A percentile compares a stretch with the other conserved stretches of the same genome.
Evolutionary conservation across 2,797 vertebrate genomes (phyloP).

Genomic region (Taenioides sp.): DNA sequence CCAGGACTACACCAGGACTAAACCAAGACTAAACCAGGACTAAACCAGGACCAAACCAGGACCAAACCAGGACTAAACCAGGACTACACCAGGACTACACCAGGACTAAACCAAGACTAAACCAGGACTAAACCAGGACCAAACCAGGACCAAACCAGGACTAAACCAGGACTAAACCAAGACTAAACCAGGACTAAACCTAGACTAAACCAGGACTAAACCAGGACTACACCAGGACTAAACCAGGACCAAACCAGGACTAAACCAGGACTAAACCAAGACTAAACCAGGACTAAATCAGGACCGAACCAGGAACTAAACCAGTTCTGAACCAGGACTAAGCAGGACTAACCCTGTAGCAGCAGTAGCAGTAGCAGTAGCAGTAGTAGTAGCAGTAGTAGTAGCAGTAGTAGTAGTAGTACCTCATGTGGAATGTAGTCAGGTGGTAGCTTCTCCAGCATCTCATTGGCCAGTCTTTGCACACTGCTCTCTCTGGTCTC

Average conservation of each 20-base stretch:
- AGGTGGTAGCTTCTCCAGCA: slow-evolving; percentile 85
- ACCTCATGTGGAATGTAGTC: slow-evolving; percentile 82
- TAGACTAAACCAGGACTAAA: neutral
- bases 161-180: neutral
- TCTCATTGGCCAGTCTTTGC: slow-evolving; percentile 78
- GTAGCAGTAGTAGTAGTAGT: too few species aligned
- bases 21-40: too few species aligned
- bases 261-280: neutral
- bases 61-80: too few species aligned
- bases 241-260: neutral
- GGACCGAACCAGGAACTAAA: too few species aligned
- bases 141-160: too few species aligned
- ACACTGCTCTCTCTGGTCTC: slow-evolving; percentile 83
- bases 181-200: neutral
- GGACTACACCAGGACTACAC: too few species aligned
- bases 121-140: too few species aligned
- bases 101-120: too few species aligned
- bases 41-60: too few species aligned
- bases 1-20: too few species aligned
- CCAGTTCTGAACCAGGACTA: too few species aligned
- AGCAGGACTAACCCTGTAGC: neutral
- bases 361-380: neutral
- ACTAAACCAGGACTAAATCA: neutral
- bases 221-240: neutral
- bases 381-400: neutral